These are phyloP conservation scores for Recurvirostra avosetta DNA, from an alignment of 2,113 vertebrate species.

Conservation along the genomic window DNA sequence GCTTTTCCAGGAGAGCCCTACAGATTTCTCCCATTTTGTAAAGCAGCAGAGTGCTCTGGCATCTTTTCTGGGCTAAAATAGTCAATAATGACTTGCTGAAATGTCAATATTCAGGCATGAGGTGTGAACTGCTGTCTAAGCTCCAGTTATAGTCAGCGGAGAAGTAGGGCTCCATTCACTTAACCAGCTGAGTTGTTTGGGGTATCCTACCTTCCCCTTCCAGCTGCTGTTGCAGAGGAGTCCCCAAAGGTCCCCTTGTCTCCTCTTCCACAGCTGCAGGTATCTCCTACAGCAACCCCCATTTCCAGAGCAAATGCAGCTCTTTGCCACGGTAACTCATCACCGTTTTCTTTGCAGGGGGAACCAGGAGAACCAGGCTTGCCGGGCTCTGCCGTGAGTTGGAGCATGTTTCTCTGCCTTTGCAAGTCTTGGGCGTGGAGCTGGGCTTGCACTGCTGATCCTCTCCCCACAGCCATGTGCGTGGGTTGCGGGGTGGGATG, in stretches of 20 bases:
- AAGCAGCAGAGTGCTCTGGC: neutral
- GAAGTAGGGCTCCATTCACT: neutral
- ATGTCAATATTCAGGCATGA: rapidly evolving
- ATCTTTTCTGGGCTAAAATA: neutral
- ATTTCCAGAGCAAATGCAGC: neutral
- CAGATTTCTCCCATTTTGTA: neutral
- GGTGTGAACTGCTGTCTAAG: neutral
- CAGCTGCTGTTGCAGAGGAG: neutral
- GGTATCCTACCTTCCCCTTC: neutral
- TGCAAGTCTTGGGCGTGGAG: rapidly evolving
- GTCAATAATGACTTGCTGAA: neutral
- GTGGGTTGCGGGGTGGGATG: neutral
- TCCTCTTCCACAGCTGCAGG: neutral
- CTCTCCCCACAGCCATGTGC: neutral
- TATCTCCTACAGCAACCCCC: neutral
- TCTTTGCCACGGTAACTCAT: neutral
- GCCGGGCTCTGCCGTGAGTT: slow-evolving; percentile 77
- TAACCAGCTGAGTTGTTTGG: neutral
- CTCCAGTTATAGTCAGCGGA: rapidly evolving
- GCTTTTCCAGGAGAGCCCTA: neutral
- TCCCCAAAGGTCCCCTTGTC: neutral
- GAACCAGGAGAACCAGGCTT: slow-evolving; percentile 81
- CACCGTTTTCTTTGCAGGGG: slow-evolving; percentile 69
- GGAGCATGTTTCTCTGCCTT: neutral
- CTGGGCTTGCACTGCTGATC: neutral